phyloP scores from a whole-genome alignment of 2,888 invertebrate species.

The Melolontha melolontha region DNA sequence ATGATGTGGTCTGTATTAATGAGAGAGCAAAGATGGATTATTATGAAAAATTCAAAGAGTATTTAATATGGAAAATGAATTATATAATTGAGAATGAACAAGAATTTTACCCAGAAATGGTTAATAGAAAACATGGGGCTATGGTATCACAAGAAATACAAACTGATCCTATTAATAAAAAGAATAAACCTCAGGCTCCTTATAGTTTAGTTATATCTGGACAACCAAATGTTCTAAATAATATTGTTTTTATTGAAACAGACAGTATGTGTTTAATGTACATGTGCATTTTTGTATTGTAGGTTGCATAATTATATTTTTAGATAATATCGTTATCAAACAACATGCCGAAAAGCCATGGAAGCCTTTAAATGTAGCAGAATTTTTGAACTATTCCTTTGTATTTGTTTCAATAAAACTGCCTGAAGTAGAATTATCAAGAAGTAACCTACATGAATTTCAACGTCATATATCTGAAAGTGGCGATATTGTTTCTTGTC shows the following conservation, averaged over 20 bases:
- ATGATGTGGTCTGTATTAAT: slow-evolving; percentile 25
- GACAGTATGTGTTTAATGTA: slow-evolving; percentile 40
- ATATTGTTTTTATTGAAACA: slow-evolving; percentile 45
- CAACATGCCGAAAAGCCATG: slow-evolving; percentile 47
- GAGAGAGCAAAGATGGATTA: slow-evolving; percentile 41
- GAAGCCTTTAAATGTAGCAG: slow-evolving; percentile 40
- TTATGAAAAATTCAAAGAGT: slow-evolving; percentile 45
- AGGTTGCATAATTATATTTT: slow-evolving; percentile 16
- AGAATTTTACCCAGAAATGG: slow-evolving; percentile 24
- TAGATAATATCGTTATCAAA: slow-evolving; percentile 47
- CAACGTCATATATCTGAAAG: slow-evolving; percentile 45
- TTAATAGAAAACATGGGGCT: background rate
- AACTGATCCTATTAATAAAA: slow-evolving; percentile 22
- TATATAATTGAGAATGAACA: slow-evolving; percentile 41
- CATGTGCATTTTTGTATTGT: slow-evolving; percentile 19
- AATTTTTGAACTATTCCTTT: slow-evolving; percentile 48
- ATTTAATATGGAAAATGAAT: slow-evolving; percentile 45
- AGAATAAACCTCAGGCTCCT: slow-evolving; percentile 43
- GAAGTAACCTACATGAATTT: slow-evolving; percentile 44
- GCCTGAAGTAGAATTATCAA: slow-evolving; percentile 45
- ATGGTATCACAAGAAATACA: slow-evolving; percentile 29
- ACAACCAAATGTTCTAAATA: slow-evolving; percentile 47
- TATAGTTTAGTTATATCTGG: slow-evolving; percentile 46
- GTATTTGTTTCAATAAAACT: slow-evolving; percentile 47
- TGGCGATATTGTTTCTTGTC: slow-evolving; percentile 28